A percentile compares a stretch with the other conserved stretches of the same genome.
phyloP scores from a whole-genome alignment of 2,888 invertebrate species.

The Dolichomitus sp. region DNA sequence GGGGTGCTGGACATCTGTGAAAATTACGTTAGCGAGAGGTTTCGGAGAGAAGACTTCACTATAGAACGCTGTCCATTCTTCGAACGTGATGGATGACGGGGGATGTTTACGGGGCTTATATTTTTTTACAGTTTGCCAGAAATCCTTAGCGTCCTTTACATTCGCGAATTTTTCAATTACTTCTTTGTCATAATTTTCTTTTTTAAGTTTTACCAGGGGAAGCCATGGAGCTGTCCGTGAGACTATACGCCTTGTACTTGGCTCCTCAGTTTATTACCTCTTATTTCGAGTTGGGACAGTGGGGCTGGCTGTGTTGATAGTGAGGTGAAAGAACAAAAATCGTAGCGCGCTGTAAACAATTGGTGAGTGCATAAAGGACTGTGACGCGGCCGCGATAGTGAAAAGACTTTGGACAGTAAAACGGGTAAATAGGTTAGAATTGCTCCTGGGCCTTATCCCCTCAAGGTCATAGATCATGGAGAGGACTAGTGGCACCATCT shows the following conservation, averaged over 20 bases:
- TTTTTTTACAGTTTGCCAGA: slow-evolving; percentile 35
- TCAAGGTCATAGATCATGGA: neutral
- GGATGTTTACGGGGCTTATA: neutral
- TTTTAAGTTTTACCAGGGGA: slow-evolving; percentile 2
- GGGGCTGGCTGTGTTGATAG: neutral
- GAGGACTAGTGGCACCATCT: neutral
- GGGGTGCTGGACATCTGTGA: neutral
- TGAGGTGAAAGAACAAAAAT: neutral
- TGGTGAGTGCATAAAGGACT: neutral
- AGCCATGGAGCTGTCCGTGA: too few relatives aligned
- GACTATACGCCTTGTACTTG: neutral
- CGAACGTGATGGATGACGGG: neutral
- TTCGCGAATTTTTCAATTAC: slow-evolving; percentile 36
- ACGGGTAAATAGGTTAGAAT: neutral
- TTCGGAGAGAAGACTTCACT: slow-evolving; percentile 6
- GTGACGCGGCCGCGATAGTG: neutral
- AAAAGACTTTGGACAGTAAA: neutral
- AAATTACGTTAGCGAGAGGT: neutral
- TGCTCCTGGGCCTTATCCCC: neutral
- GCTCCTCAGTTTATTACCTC: neutral
- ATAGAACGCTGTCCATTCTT: slow-evolving; percentile 25
- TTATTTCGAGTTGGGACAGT: neutral
- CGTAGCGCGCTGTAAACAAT: neutral
- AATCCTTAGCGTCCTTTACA: slow-evolving; percentile 21
- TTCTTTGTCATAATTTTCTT: slow-evolving; percentile 7